Evolutionary conservation across 2,888 invertebrate genomes (phyloP).

Genomic region (Brachynemurus nebulosus): DNA sequence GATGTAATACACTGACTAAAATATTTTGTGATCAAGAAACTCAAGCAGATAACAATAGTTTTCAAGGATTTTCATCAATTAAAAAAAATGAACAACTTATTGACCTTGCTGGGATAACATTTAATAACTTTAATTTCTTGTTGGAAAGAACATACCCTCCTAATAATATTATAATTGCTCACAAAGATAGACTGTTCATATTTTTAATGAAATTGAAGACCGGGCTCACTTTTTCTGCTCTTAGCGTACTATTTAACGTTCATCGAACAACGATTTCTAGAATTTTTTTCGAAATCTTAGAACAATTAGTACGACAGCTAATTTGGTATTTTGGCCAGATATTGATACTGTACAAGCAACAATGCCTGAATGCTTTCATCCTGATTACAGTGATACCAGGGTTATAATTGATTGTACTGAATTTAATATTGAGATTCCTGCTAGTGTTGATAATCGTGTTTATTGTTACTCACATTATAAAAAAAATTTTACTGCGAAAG

Average conservation of each 20-base stretch:
- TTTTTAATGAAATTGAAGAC: constrained; percentile 5
- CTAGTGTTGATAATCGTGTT: constrained; percentile 9
- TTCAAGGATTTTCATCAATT: constrained; percentile 12
- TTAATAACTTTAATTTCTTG: constrained; percentile 13
- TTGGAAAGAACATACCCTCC: constrained; percentile 9
- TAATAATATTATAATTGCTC: constrained; percentile 4
- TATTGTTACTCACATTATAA: constrained; percentile 12
- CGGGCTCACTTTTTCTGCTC: constrained; percentile 5
- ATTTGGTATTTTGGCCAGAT: constrained; percentile 10
- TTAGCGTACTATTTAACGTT: constrained; percentile 7
- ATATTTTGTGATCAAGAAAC: constrained; percentile 1
- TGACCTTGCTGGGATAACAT: constrained; percentile 13
- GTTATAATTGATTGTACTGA: constrained; percentile 11
- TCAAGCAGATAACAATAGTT: constrained; percentile 2
- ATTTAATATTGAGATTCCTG: constrained; percentile 7
- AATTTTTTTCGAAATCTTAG: constrained; percentile 4
- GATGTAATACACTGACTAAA: constrained; percentile 5
- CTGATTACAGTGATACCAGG: constrained; percentile 8
- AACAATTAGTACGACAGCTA: constrained; percentile 3
- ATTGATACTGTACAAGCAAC: constrained; percentile 5
- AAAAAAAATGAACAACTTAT: constrained; percentile 10
- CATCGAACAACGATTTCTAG: constrained; percentile 7
- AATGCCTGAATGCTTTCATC: constrained; percentile 7
- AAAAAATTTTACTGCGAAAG: constrained; percentile 14
- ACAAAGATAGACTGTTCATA: constrained; percentile 9